Evolutionary conservation across 2,888 invertebrate genomes (phyloP), one percentile per base, ranked within the genome.

Genomic region (Drosophila helvetica): DNA sequence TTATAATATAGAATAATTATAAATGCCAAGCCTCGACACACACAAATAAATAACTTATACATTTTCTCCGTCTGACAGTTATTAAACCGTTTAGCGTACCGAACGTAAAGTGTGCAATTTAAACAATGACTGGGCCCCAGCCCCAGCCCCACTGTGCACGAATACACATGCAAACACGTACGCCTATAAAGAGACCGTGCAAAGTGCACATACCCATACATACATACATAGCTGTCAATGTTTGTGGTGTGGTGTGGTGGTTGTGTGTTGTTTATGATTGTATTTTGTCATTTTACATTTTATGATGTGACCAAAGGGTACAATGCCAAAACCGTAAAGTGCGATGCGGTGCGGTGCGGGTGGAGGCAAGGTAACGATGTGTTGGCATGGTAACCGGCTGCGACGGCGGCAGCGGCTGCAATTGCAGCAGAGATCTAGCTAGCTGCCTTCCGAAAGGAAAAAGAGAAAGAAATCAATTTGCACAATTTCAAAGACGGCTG

Each of bases 301-400:
- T 66, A 66, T 66, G 65, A 65, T 65, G 65, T 48, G 65, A 65
- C 47, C 47, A 64, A 65, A 53, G 48, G 62, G 61, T 61, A 38
- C 38, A 38, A n/a, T 38, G 38, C 7, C n/a, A 38, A 38, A 38
- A 38, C 38, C 38, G 38, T 38, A 2, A 38, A 5, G 38, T 15
- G 38, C 38, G 38, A 5, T 38, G 15, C 38, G 33, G 33, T 38
- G 15, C 6, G 38, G 15, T 15, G 15, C 6, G 15, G 38, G 15
- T 2, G 38, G 38, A 38, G 38, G 38, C n/a, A 38, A 38, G 38
- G 38, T 38, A 38, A 38, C 38, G 15, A 15, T 38, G 38, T 38
- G 38, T n/a, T 38, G n/a, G 38, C n/a, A 38, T 38, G 38, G 38
- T 38, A 7, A 6, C 15, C 33, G 33, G 2, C n/a, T 15, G n/a